Evolutionary conservation across 2,113 vertebrate genomes (phyloP), one percentile per base, ranked within the genome.

Genomic region (Phalacrocorax brasilianus): DNA sequence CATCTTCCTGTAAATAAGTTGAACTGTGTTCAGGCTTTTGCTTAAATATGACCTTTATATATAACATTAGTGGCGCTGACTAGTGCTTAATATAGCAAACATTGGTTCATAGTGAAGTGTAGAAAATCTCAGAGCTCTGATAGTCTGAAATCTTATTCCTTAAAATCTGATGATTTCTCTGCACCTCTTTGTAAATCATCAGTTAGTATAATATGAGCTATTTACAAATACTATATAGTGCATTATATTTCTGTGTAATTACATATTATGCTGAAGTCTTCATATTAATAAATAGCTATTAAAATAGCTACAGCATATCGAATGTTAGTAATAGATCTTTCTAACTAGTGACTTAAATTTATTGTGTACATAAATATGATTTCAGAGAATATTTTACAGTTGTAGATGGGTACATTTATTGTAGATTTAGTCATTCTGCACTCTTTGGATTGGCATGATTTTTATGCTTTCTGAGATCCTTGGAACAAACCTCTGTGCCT

Each of bases 391-490:
- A 77, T 77, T 71, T 94, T 89, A 18, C 50, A 42, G 13, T 77
- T 92, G 40, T 76, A 75, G 62, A 61, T 81, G 19, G 14, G 10
- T 78, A 27, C 19, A 14, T 92, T 94, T 85, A 32, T 79, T 0
- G 3, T 28, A 75, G 40, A 59, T 75, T 50, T 74, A 84, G 62
- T 75, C 23, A 59, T 82, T 63, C 70, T 62, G 11, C 38, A 81
- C 28, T 80, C 42, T 81, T 95, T 2, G 1, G 74, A 52, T 77
- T 76, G 32, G 22, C 21, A 73, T 6, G 4, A 40, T 80, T 91
- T 88, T 91, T 93, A 53, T 56, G 40, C 52, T 95, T 93, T 86
- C 47, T 71, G 74, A 81, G 72, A 58, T 88, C 40, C 91, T 89
- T 89, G 62, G 45, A 81, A 77, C 45, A 94, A 89, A 68, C 30